A percentile compares a stretch with the other conserved stretches of the same genome.
These are phyloP conservation scores for Enteromius trimaculatus DNA, from an alignment of 2,797 vertebrate species.

Conservation along the genomic window DNA sequence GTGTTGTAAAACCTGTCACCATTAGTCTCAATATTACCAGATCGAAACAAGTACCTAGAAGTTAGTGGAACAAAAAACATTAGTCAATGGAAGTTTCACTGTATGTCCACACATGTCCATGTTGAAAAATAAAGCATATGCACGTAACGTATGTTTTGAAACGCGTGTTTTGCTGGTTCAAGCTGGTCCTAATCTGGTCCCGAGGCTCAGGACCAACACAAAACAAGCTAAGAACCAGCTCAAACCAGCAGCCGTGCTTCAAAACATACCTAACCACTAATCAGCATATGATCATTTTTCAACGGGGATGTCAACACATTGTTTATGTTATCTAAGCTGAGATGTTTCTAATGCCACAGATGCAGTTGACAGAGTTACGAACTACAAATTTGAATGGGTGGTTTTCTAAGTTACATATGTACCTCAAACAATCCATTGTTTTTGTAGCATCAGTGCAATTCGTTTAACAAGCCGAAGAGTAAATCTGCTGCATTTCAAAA, in stretches of 20 bases:
- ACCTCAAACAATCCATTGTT: background rate
- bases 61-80: background rate
- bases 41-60: slow-evolving; percentile 81
- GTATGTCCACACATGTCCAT: background rate
- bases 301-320: background rate
- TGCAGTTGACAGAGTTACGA: background rate
- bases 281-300: background rate
- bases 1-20: slow-evolving; percentile 82
- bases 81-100: background rate
- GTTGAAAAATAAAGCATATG: no score
- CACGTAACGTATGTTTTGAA: no score
- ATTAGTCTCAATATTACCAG: slow-evolving; percentile 80
- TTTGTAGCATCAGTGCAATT: background rate
- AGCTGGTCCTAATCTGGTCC: no score
- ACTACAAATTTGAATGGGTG: no score
- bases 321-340: background rate
- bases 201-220: no score
- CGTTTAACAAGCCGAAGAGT: background rate
- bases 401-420: background rate
- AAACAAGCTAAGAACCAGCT: no score
- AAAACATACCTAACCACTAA: no score
- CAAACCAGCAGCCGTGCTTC: no score
- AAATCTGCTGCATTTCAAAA: background rate
- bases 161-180: no score
- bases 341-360: background rate